Base-by-base conservation (phyloP, 2,888 invertebrate species). In the Azorinus chamasolen region DNA sequence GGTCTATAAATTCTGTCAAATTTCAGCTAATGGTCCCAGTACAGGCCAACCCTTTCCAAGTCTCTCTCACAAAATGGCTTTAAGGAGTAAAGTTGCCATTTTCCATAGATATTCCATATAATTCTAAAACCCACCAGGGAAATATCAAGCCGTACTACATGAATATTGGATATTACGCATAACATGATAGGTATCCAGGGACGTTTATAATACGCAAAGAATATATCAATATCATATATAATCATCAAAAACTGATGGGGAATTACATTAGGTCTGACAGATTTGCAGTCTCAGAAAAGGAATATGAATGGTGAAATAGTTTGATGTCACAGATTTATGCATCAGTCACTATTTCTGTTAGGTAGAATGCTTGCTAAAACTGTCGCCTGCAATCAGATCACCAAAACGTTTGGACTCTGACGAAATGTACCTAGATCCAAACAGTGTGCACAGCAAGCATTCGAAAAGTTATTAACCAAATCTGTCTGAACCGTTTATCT, bases 101-200 rank as follows among this genome's bases (percentile, higher is more conserved):
- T 54, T 54, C 54, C 45, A 64, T 64, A 64, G 43, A 54, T 53
- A 64, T 43, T 54, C 20, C 18, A 32, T 32, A 32, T 32, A 32
- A 32, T 32, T 32, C 32, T 32, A 32, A 41, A 41, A 55, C 39
- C 45, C 69, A 22, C 55, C 5, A 10, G 71, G 71, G 71, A 71
- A 64, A 71, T 63, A 71, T 55, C 46, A 65, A 53, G 45, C 43
- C 24, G 50, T 54, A 39, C 55, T 24, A 64, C 61, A 73, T 61
- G 62, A 73, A 65, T 73, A 66, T 73, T 73, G 73, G 73, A 66
- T 73, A 61, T 66, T 43, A 65, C 12, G 24, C 46, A 73, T 73
- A 73, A 65, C 55, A 18, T 61, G 55, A 73, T 61, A 39, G 62
- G 6, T 37, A 46, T 43, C 55, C 10, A 12, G 73, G 73, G 73